Evolutionary conservation across 2,888 invertebrate species (phyloP).

Genomic region (Spatulosminthurus flaviceps): DNA sequence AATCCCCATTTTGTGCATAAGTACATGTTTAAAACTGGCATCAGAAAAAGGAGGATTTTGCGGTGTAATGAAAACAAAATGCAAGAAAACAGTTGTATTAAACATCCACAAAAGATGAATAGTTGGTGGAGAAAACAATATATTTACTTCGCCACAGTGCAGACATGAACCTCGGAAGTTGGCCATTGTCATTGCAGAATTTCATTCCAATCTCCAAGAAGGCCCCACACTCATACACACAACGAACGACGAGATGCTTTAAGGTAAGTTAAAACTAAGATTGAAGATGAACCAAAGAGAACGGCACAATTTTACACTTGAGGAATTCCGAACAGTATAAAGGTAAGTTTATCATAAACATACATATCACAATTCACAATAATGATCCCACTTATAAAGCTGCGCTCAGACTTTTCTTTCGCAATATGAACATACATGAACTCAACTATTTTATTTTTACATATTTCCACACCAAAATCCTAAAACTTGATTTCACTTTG

Average conservation of each 20-base stretch:
- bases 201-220: constrained; percentile 36
- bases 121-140: constrained; percentile 11
- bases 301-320: constrained; percentile 41
- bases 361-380: constrained; percentile 30
- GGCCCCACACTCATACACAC: not conserved
- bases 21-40: not conserved
- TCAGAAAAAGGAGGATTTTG: constrained; percentile 15
- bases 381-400: constrained; percentile 18
- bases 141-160: constrained; percentile 79
- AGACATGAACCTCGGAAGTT: constrained; percentile 90
- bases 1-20: not conserved
- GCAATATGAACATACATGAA: not conserved
- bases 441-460: constrained; percentile 12
- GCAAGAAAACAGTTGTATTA: constrained; percentile 8
- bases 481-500: constrained; percentile 18
- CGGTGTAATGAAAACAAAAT: constrained; percentile 5
- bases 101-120: not conserved
- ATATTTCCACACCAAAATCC: constrained; percentile 10
- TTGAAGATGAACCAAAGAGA: constrained; percentile 28
- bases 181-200: constrained; percentile 67
- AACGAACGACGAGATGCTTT: not conserved
- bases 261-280: not conserved
- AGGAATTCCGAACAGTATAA: constrained; percentile 18
- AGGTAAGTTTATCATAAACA: constrained; percentile 7
- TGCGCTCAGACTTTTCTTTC: constrained; percentile 18